These are phyloP conservation scores for Phaedon cochleariae DNA, from an alignment of 2,888 invertebrate species.

Conservation along the genomic window DNA sequence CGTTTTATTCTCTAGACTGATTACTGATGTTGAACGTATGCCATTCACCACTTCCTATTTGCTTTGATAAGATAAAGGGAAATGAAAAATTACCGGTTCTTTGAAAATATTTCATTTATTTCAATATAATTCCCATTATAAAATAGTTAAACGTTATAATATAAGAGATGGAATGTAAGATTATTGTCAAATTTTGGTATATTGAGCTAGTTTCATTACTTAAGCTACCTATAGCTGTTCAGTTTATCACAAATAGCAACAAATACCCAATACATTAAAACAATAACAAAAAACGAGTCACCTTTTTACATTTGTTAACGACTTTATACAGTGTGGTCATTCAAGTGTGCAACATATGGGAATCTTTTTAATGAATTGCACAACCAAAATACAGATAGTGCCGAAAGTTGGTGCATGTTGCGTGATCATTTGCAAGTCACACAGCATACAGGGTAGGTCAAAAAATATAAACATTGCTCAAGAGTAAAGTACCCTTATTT, in stretches of 20 bases:
- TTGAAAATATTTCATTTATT: slow-evolving; percentile 25
- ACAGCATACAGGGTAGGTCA: too few relatives aligned
- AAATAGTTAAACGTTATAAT: slow-evolving; percentile 17
- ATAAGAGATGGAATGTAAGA: slow-evolving; percentile 35
- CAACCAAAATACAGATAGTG: too few relatives aligned
- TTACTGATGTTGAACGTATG: neutral
- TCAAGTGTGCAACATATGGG: too few relatives aligned
- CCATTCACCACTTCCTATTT: slow-evolving; percentile 26
- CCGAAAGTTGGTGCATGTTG: too few relatives aligned
- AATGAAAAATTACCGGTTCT: neutral
- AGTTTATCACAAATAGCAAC: slow-evolving; percentile 36
- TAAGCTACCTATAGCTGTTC: slow-evolving; percentile 31
- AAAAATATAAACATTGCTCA: too few relatives aligned
- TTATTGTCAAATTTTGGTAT: slow-evolving; percentile 34
- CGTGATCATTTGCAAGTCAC: too few relatives aligned
- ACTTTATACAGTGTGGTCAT: too few relatives aligned
- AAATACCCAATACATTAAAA: slow-evolving; percentile 23
- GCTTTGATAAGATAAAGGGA: slow-evolving; percentile 31
- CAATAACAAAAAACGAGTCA: neutral
- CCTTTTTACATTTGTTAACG: neutral
- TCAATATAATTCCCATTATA: slow-evolving; percentile 16
- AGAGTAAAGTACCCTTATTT: too few relatives aligned
- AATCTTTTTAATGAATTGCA: too few relatives aligned
- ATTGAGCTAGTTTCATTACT: slow-evolving; percentile 36
- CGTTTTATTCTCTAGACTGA: neutral